Evolutionary conservation across 2,888 invertebrate genomes (phyloP).

Genomic region (Uropetala carovei): DNA sequence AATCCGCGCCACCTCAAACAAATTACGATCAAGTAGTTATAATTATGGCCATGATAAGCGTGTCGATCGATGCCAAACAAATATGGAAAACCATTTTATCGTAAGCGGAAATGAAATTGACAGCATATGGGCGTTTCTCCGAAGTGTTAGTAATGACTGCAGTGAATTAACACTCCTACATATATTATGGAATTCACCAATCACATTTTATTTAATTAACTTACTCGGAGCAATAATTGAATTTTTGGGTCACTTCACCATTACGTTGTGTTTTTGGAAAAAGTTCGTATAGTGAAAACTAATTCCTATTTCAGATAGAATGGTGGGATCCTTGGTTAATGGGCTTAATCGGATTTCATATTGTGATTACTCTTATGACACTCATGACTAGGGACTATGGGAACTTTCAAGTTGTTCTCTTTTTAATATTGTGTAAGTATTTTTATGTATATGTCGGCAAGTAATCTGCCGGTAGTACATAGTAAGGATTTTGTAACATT

Average conservation of each 20-base stretch:
- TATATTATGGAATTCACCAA: too few relatives aligned
- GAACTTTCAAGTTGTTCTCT: slow-evolving; percentile 90
- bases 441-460: slow-evolving; percentile 64
- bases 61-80: slow-evolving; percentile 52
- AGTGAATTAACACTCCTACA: neutral
- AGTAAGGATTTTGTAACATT: slow-evolving; percentile 37
- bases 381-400: slow-evolving; percentile 90
- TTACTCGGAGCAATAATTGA: neutral
- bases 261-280: neutral
- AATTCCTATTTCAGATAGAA: slow-evolving; percentile 83
- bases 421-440: slow-evolving; percentile 87
- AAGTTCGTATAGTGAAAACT: slow-evolving; percentile 1
- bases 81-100: slow-evolving; percentile 56
- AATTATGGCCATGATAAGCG: slow-evolving; percentile 16
- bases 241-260: neutral
- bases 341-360: slow-evolving; percentile 85
- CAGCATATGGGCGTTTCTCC: slow-evolving; percentile 47
- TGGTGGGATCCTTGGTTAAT: slow-evolving; percentile 94
- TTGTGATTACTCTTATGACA: slow-evolving; percentile 86
- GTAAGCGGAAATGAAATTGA: slow-evolving; percentile 57
- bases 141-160: slow-evolving; percentile 37
- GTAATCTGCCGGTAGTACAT: slow-evolving; percentile 31
- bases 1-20: neutral
- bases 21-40: neutral
- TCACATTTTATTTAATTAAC: neutral